Base-by-base conservation (phyloP, 2,888 invertebrate species). In the Perizoma flavofasciatum region DNA sequence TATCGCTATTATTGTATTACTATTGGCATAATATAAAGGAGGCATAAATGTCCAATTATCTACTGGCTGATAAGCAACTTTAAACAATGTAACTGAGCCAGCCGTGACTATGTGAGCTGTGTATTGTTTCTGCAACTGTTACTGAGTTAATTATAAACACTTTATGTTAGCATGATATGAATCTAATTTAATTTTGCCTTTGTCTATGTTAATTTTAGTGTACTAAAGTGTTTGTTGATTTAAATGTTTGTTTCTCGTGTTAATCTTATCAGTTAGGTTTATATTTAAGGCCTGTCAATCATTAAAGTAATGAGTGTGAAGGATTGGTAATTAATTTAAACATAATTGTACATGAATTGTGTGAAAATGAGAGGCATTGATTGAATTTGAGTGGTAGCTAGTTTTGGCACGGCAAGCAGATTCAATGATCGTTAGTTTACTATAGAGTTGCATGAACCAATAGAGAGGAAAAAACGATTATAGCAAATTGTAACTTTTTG, bases 141-240 rank as follows among this genome's bases (percentile, higher is more conserved):
- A 73, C 72, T 77, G 73, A 77, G 74, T 78, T 81, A 78, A 82
- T 83, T 83, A 82, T 68, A 72, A 72, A 66, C 71, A 70, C 78
- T 82, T 83, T 82, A 77, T 75, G 69, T 76, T 72, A 69, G 57
- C 66, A 69, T 68, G 82, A 83, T 83, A 83, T 63, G 62, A 72
- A 82, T 82, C 82, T 77, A 74, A 81, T 82, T 64, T 63, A 66
- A 65, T 66, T 69, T 66, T 10, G 61, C 65, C 54, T 66, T 66
- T 67, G 67, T 66, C 66, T 66, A 66, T 59, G 61, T 5, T 67
- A 71, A 68, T 70, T 71, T 68, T 68, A 69, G 71, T 73, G 70
- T 47, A 48, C 69, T 70, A 69, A 73, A 71, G 45, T 72, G 70
- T 68, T 68, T 70, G 71, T 72, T 77, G 68, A 72, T 78, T 71